Evolutionary conservation across 2,113 vertebrate species (phyloP).

Genomic region (Neodontobutis hainanensis): DNA sequence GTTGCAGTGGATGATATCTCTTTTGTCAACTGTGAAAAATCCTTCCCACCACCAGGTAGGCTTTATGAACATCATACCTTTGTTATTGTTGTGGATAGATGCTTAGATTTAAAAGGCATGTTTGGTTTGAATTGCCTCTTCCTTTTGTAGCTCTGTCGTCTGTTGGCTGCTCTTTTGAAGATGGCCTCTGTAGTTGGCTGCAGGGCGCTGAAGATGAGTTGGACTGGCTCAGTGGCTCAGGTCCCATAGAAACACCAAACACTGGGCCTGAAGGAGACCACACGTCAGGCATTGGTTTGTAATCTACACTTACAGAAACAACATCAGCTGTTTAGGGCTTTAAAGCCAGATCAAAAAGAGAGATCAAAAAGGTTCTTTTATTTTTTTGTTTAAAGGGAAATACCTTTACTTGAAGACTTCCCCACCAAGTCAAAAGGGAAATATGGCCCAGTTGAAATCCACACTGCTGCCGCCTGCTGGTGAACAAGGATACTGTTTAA

Average conservation of each 20-base stretch:
- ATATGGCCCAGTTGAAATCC: slow-evolving; percentile 73
- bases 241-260: slow-evolving; percentile 69
- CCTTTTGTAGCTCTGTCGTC: slow-evolving; percentile 55
- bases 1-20: slow-evolving; percentile 76
- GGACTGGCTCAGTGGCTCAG: slow-evolving; percentile 66
- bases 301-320: neutral
- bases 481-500: slow-evolving; percentile 74
- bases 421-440: slow-evolving; percentile 38
- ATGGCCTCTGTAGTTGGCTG: slow-evolving; percentile 71
- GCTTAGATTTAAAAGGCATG: neutral
- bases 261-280: slow-evolving; percentile 78
- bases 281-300: slow-evolving; percentile 69
- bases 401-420: slow-evolving; percentile 76
- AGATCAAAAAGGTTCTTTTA: neutral
- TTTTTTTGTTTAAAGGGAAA: slow-evolving; percentile 64
- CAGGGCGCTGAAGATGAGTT: slow-evolving; percentile 69
- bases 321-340: neutral
- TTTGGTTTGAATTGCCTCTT: neutral
- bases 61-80: neutral
- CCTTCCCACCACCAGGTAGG: slow-evolving; percentile 74
- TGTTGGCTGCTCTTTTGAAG: slow-evolving; percentile 71
- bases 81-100: neutral
- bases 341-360: neutral
- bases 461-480: slow-evolving; percentile 70
- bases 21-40: slow-evolving; percentile 74